A percentile compares a stretch with the other conserved stretches of the same genome.
phyloP scores from a whole-genome alignment of 2,113 vertebrate genomes.

The Phyllopteryx taeniolatus region DNA sequence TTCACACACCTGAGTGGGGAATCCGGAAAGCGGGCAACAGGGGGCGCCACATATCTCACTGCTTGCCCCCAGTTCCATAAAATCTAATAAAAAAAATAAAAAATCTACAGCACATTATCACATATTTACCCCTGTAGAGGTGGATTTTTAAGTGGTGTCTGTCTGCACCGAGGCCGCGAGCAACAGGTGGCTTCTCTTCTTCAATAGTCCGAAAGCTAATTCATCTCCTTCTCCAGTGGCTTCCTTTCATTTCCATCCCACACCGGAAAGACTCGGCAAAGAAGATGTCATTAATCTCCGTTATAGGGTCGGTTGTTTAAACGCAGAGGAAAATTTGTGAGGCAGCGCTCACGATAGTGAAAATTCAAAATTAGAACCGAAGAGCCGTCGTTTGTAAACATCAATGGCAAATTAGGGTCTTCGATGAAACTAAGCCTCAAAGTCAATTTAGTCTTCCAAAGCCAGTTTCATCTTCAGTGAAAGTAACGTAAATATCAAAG shows the following conservation, averaged over 20 bases:
- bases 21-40: slow-evolving; percentile 11
- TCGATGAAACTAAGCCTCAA: not conserved
- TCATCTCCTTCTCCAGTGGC: not conserved
- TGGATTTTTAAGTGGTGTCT: slow-evolving; percentile 20
- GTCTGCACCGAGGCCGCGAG: slow-evolving; percentile 20
- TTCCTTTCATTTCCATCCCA: slow-evolving; percentile 4
- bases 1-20: slow-evolving; percentile 3
- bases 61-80: not conserved
- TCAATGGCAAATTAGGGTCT: not conserved
- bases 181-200: slow-evolving; percentile 22
- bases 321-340: not conserved
- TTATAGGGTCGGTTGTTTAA: not conserved
- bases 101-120: slow-evolving; percentile 35
- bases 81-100: slow-evolving; percentile 12
- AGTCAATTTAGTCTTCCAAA: not conserved
- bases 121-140: slow-evolving; percentile 20
- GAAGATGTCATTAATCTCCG: slow-evolving; percentile 11
- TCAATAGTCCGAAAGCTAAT: slow-evolving; percentile 4
- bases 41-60: slow-evolving; percentile 41
- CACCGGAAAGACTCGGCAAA: not conserved
- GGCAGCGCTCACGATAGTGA: not conserved
- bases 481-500: not conserved
- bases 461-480: not conserved
- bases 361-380: not conserved
- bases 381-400: not conserved